These are phyloP conservation scores for Pandemis heparana DNA, from an alignment of 2,888 invertebrate species.

Conservation along the genomic window DNA sequence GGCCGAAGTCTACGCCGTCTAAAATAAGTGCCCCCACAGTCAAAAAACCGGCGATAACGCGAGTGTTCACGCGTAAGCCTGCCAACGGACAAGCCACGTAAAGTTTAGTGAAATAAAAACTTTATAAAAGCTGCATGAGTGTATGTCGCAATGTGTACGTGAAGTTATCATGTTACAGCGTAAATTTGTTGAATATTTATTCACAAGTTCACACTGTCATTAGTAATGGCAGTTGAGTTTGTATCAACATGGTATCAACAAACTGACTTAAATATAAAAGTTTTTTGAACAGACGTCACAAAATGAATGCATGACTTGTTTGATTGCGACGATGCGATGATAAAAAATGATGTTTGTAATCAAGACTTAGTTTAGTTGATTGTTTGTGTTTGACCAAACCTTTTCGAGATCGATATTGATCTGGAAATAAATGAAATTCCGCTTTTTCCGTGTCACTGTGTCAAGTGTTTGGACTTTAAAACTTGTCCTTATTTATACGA, in stretches of 20 bases:
- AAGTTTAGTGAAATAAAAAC: conserved; percentile 10
- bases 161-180: conserved; percentile 8
- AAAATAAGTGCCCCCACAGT: conserved; percentile 53
- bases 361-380: conserved; percentile 3
- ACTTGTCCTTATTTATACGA: conserved; percentile 26
- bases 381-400: conserved; percentile 4
- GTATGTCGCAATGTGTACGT: background rate
- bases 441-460: background rate
- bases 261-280: conserved; percentile 10
- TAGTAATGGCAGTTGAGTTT: conserved; percentile 26
- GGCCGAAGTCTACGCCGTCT: conserved; percentile 63
- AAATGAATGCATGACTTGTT: conserved; percentile 1
- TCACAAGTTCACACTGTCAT: conserved; percentile 3
- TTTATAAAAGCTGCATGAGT: background rate
- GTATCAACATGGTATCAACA: conserved; percentile 27
- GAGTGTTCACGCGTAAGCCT: conserved; percentile 69
- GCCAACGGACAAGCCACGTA: conserved; percentile 63
- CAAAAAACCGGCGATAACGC: conserved; percentile 61
- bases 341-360: background rate
- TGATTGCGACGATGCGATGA: background rate
- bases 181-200: conserved; percentile 22
- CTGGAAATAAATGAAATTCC: background rate
- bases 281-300: conserved; percentile 32
- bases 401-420: background rate
- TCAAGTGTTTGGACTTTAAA: conserved; percentile 4